These are phyloP conservation scores for Orthonevra nobilis DNA, from an alignment of 2,888 invertebrate genomes.

Conservation along the genomic window DNA sequence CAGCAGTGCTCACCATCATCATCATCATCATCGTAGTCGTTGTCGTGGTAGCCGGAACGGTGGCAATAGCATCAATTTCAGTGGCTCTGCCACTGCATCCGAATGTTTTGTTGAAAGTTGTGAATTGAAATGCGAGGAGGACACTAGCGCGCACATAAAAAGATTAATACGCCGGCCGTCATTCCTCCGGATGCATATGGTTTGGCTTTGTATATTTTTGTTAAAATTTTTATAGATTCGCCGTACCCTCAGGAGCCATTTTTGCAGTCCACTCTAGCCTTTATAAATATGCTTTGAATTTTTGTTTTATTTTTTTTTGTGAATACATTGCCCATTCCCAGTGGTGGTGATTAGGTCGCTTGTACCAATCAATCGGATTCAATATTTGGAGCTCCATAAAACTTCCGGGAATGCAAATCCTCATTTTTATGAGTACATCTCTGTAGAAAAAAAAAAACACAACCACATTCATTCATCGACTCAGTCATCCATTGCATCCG, in stretches of 20 bases:
- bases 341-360: constrained; percentile 59
- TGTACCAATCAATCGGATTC: constrained; percentile 60
- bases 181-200: constrained; percentile 34
- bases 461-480: not conserved
- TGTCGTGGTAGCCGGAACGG: not conserved
- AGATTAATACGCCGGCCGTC: constrained; percentile 27
- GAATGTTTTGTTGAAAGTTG: constrained; percentile 43
- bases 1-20: constrained; percentile 22
- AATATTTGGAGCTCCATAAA: constrained; percentile 40
- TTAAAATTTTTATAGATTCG: constrained; percentile 30
- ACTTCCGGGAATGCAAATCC: constrained; percentile 63
- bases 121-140: constrained; percentile 51
- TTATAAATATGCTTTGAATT: constrained; percentile 45
- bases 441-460: constrained; percentile 4
- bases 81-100: constrained; percentile 36
- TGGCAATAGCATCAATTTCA: constrained; percentile 54
- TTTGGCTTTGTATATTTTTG: constrained; percentile 19
- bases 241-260: too few species aligned
- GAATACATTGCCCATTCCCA: constrained; percentile 23
- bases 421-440: constrained; percentile 39
- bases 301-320: constrained; percentile 11
- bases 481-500: not conserved
- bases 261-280: too few species aligned
- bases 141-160: too few species aligned
- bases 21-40: not conserved